These are phyloP conservation scores for Baronia brevicornis DNA, from an alignment of 2,888 invertebrate species.

Conservation along the genomic window DNA sequence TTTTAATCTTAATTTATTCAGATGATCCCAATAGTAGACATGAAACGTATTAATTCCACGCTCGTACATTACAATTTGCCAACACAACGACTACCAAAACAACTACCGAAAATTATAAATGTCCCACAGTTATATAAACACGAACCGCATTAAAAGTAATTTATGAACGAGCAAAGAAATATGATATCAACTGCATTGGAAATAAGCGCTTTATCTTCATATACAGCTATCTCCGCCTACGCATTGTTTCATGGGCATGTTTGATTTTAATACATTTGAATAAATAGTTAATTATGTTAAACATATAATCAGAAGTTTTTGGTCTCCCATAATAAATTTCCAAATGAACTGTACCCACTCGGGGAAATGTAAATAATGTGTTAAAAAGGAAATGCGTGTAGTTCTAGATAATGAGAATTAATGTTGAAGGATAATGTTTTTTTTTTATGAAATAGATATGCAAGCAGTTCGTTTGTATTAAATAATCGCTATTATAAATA, in stretches of 20 bases:
- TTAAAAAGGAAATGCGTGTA: background rate
- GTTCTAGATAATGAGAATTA: slow-evolving; percentile 6
- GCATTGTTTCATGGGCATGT: slow-evolving; percentile 28
- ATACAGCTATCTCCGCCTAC: slow-evolving; percentile 38
- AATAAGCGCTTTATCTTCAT: slow-evolving; percentile 35
- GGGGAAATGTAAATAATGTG: background rate
- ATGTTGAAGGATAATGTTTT: slow-evolving; percentile 1
- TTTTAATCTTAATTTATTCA: too few relatives aligned
- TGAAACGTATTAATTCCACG: too few relatives aligned
- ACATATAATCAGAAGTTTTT: slow-evolving; percentile 33
- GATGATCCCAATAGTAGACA: too few relatives aligned
- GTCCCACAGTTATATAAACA: slow-evolving; percentile 9
- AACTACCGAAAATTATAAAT: slow-evolving; percentile 13
- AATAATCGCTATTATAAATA: too few relatives aligned
- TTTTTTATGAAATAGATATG: background rate
- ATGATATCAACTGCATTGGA: slow-evolving; percentile 12
- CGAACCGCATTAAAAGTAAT: slow-evolving; percentile 1
- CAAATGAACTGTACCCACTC: slow-evolving; percentile 6
- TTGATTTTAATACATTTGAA: slow-evolving; percentile 49
- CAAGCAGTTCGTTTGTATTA: background rate
- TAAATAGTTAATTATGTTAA: slow-evolving; percentile 62
- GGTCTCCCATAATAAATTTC: slow-evolving; percentile 11
- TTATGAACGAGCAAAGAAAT: slow-evolving; percentile 4
- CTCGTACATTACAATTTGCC: too few relatives aligned
- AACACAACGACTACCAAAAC: slow-evolving; percentile 3